Conservation (phyloP, 1,140 invertebrate genomes). For the Pseudomyrmex flavicornis region DNA sequence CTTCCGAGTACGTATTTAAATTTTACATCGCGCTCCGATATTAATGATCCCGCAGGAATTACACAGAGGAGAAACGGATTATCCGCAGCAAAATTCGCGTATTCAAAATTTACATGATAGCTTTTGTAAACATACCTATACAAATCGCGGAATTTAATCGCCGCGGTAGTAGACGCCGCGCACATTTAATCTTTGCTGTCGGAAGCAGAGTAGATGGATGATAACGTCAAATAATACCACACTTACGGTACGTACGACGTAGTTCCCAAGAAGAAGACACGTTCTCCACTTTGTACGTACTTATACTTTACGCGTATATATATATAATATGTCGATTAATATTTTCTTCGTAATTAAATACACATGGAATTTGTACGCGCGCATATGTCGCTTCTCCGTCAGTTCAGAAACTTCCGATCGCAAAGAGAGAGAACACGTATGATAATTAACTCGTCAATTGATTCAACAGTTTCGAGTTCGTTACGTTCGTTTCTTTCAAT, state of each 20-base stretch:
- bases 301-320: background rate
- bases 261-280: slow-evolving; percentile 12
- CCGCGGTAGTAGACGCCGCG: background rate
- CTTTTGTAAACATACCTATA: background rate
- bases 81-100: background rate
- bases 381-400: background rate
- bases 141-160: slow-evolving; percentile 14
- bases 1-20: background rate
- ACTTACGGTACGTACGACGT: slow-evolving; percentile 4
- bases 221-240: slow-evolving; percentile 5
- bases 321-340: slow-evolving; percentile 5
- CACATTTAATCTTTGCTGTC: background rate
- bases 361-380: background rate
- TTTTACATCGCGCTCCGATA: background rate
- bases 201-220: background rate
- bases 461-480: slow-evolving; percentile 7
- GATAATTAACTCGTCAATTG: slow-evolving; percentile 16
- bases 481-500: background rate
- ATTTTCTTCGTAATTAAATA: background rate
- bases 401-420: background rate
- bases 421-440: background rate
- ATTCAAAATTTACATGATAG: background rate
- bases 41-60: slow-evolving; percentile 18
- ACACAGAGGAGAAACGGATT: background rate
- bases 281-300: too few relatives aligned